phyloP scores from a whole-genome alignment of 2,797 vertebrate genomes.

The Geotrypetes seraphini region DNA sequence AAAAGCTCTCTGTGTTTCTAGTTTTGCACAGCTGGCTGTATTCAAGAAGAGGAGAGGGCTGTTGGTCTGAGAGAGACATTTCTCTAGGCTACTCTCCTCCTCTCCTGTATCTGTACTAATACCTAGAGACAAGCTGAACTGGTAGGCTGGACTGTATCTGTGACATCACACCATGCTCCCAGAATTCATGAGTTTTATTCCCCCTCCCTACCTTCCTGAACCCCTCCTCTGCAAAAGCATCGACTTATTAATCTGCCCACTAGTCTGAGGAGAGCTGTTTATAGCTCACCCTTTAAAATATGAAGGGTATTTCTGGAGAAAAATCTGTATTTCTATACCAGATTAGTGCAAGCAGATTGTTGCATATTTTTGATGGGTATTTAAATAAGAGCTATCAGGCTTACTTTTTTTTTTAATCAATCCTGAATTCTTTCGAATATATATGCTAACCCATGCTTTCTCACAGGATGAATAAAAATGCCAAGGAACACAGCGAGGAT shows the following conservation, averaged over 20 bases:
- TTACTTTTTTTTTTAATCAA: too few species aligned
- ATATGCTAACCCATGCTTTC: too few species aligned
- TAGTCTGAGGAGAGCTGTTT: background rate
- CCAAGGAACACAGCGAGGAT: too few species aligned
- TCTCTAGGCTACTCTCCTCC: conserved; percentile 34
- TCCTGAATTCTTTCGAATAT: too few species aligned
- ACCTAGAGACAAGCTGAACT: conserved; percentile 30
- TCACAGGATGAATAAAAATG: too few species aligned
- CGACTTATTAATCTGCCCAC: too few species aligned
- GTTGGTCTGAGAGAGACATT: conserved; percentile 82
- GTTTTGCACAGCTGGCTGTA: conserved; percentile 69
- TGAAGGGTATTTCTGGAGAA: too few species aligned
- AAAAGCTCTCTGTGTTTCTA: conserved; percentile 31
- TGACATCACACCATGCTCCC: conserved; percentile 51
- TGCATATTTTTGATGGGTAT: too few species aligned
- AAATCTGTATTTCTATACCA: too few species aligned
- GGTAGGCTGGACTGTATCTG: conserved; percentile 16
- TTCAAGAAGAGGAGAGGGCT: conserved; percentile 61
- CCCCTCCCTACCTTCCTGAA: conserved; percentile 6
- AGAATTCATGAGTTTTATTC: conserved; percentile 14
- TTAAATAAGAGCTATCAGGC: too few species aligned
- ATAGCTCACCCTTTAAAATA: background rate
- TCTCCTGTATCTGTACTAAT: conserved; percentile 28
- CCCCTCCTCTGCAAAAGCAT: background rate
- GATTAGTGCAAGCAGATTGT: too few species aligned